A percentile compares a stretch with the other conserved stretches of the same genome.
Conservation (phyloP, 2,797 vertebrate species). For the Meda fulgida region DNA sequence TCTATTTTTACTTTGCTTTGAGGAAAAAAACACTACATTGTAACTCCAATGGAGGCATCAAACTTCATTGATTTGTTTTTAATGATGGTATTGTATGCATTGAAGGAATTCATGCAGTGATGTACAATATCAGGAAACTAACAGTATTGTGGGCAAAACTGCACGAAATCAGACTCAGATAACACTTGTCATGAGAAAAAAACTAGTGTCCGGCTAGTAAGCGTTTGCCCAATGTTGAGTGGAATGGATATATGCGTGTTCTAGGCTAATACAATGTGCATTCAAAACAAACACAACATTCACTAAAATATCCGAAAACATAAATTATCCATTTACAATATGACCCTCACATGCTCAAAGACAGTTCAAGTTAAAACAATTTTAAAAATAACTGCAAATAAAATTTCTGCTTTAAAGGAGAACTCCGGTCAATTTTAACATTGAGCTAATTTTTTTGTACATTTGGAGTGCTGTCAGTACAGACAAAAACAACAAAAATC, state of each 20-base stretch:
- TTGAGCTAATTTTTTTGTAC: too few species aligned
- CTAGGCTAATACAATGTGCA: not conserved
- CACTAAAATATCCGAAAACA: not conserved
- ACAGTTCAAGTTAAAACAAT: not conserved
- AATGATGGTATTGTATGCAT: not conserved
- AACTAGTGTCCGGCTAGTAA: not conserved
- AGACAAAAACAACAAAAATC: too few species aligned
- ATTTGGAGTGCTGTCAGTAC: too few species aligned
- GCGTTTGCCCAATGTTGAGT: not conserved
- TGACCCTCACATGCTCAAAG: not conserved
- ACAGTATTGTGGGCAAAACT: not conserved
- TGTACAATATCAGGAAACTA: not conserved
- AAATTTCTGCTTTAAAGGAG: too few species aligned
- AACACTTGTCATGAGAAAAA: not conserved
- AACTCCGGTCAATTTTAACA: too few species aligned
- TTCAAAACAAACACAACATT: not conserved
- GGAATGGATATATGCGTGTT: not conserved
- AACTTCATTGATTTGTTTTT: not conserved
- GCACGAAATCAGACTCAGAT: not conserved
- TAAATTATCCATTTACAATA: not conserved
- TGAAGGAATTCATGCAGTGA: too few species aligned
- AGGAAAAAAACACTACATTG: not conserved
- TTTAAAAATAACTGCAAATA: not conserved
- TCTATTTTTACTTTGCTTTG: not conserved
- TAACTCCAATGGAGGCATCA: not conserved